phyloP scores from a whole-genome alignment of 2,113 vertebrate genomes.

The Anarhynchus alexandrinus region DNA sequence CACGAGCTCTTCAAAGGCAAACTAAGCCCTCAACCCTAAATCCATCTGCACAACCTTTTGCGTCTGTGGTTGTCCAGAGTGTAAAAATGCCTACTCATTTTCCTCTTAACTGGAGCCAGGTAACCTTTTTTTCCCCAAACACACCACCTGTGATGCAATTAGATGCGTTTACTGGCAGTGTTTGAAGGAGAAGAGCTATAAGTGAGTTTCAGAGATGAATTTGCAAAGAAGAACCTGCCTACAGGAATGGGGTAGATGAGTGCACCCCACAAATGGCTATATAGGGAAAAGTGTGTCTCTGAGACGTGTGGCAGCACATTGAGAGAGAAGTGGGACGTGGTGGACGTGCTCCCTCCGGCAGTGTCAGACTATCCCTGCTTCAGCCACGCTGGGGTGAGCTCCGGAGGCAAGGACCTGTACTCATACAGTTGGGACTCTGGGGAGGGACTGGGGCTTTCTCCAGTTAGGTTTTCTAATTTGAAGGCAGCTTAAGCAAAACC shows the following conservation, averaged over 20 bases:
- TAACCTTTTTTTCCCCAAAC: not conserved
- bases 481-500: not conserved
- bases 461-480: not conserved
- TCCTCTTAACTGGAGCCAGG: not conserved
- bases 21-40: not conserved
- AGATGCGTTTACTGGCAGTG: not conserved
- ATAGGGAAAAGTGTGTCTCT: rapidly evolving
- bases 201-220: not conserved
- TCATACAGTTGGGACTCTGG: not conserved
- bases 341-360: not conserved
- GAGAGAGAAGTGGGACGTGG: not conserved
- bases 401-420: not conserved
- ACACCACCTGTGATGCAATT: not conserved
- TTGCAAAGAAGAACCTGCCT: not conserved
- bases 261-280: not conserved
- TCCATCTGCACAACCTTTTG: not conserved
- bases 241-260: not conserved
- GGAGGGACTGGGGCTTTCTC: not conserved
- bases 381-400: not conserved
- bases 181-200: not conserved
- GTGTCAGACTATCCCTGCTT: too few species aligned
- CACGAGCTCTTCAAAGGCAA: not conserved
- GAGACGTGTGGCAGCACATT: not conserved
- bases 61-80: not conserved
- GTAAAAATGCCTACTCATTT: not conserved